A percentile compares a stretch with the other conserved stretches of the same genome.
Conservation (phyloP, 2,888 invertebrate species). For the Apamea monoglypha region DNA sequence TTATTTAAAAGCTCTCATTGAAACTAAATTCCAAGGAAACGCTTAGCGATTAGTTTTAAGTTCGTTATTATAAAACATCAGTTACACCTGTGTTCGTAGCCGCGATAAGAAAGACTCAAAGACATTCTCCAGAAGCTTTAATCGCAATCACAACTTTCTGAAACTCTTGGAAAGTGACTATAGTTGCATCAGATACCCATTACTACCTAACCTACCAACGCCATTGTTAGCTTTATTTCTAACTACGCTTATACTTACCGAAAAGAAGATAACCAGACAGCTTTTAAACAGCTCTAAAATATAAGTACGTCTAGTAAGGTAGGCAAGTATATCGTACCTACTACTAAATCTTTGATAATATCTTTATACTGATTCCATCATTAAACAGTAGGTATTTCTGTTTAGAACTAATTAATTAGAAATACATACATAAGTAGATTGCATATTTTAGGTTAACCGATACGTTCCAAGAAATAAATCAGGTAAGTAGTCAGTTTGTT, state of each 20-base stretch:
- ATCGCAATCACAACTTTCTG: constrained; percentile 21
- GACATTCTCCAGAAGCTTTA: constrained; percentile 20
- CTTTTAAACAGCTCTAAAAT: neutral
- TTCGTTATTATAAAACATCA: constrained; percentile 3
- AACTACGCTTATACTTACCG: neutral
- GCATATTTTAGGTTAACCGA: neutral
- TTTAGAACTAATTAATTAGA: neutral
- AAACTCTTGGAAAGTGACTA: constrained; percentile 9
- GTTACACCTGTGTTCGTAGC: constrained; percentile 7
- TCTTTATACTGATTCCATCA: neutral
- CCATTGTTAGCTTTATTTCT: neutral
- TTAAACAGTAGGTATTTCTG: neutral
- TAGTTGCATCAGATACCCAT: neutral
- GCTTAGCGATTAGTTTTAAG: constrained; percentile 46
- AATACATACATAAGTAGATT: too few relatives aligned
- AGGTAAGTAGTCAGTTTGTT: too few relatives aligned
- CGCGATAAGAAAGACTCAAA: neutral
- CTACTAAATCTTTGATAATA: neutral
- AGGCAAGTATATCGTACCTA: neutral
- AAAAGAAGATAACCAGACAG: neutral
- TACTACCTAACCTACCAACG: neutral
- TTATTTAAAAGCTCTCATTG: constrained; percentile 58
- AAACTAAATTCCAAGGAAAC: constrained; percentile 34
- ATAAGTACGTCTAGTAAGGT: too few relatives aligned
- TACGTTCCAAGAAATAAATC: neutral